Evolutionary conservation across 2,113 vertebrate species (phyloP).

Genomic region (Neofelis nebulosa): DNA sequence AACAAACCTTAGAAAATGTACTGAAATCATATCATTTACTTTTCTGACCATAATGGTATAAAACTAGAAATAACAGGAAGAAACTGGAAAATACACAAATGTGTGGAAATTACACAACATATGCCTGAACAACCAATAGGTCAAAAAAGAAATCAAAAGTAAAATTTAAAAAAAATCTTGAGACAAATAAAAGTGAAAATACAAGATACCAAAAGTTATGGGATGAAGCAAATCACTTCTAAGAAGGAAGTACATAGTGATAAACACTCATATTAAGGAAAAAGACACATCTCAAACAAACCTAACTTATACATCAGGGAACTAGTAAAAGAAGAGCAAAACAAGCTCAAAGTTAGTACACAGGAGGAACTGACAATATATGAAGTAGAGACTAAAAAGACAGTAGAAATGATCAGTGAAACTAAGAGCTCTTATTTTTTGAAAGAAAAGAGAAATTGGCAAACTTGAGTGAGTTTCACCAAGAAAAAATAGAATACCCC

Average conservation of each 20-base stretch:
- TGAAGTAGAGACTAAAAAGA: neutral
- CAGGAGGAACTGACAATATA: neutral
- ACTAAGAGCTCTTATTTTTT: neutral
- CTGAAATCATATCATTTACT: neutral
- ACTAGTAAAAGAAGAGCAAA: neutral
- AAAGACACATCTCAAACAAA: neutral
- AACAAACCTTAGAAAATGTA: neutral
- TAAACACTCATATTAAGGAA: neutral
- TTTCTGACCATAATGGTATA: neutral
- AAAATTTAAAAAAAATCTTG: neutral
- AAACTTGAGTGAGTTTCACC: neutral
- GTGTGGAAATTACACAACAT: neutral
- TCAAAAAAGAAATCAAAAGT: neutral
- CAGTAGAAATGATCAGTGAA: neutral
- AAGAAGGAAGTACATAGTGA: neutral
- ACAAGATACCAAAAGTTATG: neutral
- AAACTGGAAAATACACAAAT: neutral
- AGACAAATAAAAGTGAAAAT: neutral
- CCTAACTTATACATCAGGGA: neutral
- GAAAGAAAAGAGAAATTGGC: neutral
- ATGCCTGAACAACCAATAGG: neutral
- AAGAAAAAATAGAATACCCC: neutral
- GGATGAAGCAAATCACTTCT: neutral
- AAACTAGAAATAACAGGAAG: neutral
- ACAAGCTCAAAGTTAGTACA: neutral